phyloP scores from a whole-genome alignment of 2,113 vertebrate genomes.

The Coregonus clupeaformis region DNA sequence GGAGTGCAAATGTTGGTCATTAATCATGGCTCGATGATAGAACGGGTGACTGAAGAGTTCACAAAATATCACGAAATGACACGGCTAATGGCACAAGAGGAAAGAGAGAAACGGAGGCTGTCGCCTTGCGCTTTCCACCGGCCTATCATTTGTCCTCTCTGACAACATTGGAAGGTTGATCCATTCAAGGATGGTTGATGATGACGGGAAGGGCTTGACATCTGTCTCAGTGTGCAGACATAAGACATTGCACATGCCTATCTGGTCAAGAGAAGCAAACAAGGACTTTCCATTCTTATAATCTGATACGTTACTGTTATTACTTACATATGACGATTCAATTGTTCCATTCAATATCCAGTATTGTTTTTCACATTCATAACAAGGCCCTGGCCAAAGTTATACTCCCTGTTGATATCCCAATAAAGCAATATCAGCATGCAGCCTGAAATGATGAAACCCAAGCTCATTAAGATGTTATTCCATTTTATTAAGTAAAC shows the following conservation, averaged over 20 bases:
- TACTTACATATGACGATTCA: too few relatives aligned
- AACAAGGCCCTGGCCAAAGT: too few relatives aligned
- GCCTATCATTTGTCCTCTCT: slow-evolving; percentile 3
- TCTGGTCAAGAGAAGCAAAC: background rate
- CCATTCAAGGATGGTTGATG: slow-evolving; percentile 9
- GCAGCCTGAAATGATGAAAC: too few relatives aligned
- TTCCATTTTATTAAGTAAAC: too few relatives aligned
- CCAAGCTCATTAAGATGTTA: too few relatives aligned
- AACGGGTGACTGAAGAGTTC: background rate
- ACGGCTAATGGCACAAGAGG: background rate
- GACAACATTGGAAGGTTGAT: slow-evolving; percentile 1
- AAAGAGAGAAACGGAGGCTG: background rate
- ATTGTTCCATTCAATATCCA: background rate
- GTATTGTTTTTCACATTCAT: background rate
- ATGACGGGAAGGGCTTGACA: slow-evolving; percentile 6
- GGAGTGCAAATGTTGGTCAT: background rate
- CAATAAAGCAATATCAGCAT: too few relatives aligned
- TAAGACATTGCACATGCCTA: background rate
- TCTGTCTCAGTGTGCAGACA: slow-evolving; percentile 15
- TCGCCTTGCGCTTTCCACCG: background rate
- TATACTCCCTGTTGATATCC: too few relatives aligned
- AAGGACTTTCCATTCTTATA: background rate
- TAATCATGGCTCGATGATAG: background rate
- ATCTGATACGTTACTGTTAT: background rate
- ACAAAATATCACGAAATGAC: background rate